These are phyloP conservation scores for Seriola dumerili DNA, from an alignment of 2,113 vertebrate genomes.

Conservation along the genomic window DNA sequence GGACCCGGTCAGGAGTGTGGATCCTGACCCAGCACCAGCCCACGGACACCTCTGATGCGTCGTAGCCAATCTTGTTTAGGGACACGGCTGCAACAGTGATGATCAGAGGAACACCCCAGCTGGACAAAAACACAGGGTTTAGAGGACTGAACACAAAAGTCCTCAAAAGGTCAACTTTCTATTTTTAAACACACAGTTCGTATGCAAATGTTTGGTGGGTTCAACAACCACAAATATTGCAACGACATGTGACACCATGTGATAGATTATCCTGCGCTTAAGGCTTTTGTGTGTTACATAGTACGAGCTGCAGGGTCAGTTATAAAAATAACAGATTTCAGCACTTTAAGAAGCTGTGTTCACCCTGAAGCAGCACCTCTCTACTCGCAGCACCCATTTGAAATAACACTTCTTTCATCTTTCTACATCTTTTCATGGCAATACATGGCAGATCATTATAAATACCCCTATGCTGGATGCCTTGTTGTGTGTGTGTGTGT, in stretches of 20 bases:
- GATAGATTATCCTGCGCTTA: constrained; percentile 30
- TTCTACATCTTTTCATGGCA: neutral
- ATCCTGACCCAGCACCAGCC: constrained; percentile 98
- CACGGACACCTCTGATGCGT: constrained; percentile 95
- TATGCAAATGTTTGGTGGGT: neutral
- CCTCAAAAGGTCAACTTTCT: constrained; percentile 4
- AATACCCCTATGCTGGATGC: neutral
- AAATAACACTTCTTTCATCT: neutral
- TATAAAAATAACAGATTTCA: constrained; percentile 1
- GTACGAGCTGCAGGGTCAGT: constrained; percentile 8
- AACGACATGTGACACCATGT: constrained; percentile 46
- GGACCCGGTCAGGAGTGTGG: constrained; percentile 84
- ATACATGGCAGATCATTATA: neutral
- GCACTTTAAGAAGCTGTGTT: neutral
- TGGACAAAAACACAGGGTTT: constrained; percentile 59
- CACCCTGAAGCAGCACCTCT: neutral
- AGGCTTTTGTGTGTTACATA: constrained; percentile 8
- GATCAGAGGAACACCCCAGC: constrained; percentile 93
- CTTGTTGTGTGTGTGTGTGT: neutral
- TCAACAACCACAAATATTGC: neutral
- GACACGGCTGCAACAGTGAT: constrained; percentile 89
- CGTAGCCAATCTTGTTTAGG: constrained; percentile 94
- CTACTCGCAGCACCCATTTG: neutral
- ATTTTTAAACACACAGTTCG: neutral
- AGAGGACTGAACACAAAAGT: neutral